phyloP scores from a whole-genome alignment of 2,888 invertebrate species.

The Limenitis camilla region DNA sequence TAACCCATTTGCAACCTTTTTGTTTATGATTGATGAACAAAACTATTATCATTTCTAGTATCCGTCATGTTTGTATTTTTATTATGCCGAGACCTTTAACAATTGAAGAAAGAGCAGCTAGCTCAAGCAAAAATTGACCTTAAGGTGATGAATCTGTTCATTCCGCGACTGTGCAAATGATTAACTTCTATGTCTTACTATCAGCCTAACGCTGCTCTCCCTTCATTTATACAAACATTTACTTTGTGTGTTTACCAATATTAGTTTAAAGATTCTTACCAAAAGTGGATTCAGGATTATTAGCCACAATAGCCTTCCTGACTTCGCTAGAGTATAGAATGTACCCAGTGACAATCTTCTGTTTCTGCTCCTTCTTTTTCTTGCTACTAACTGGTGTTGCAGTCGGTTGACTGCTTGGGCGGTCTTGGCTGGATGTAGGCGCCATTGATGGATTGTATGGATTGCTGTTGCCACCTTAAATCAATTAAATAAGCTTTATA shows the following conservation, averaged over 20 bases:
- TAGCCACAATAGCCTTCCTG: conserved; percentile 91
- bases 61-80: too few species aligned
- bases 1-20: too few species aligned
- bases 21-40: too few species aligned
- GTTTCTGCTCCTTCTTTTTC: conserved; percentile 75
- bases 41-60: too few species aligned
- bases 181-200: too few species aligned
- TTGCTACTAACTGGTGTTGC: conserved; percentile 49
- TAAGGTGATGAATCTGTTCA: too few species aligned
- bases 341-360: conserved; percentile 95
- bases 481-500: neutral
- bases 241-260: neutral
- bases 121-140: too few species aligned
- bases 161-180: too few species aligned
- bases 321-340: conserved; percentile 98
- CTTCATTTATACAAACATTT: too few species aligned
- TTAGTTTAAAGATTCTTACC: conserved; percentile 74
- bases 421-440: conserved; percentile 48
- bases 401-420: conserved; percentile 32
- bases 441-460: conserved; percentile 60
- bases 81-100: too few species aligned
- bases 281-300: conserved; percentile 95
- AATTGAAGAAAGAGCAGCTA: too few species aligned
- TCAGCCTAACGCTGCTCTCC: too few species aligned
- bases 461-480: conserved; percentile 69